phyloP scores from a whole-genome alignment of 2,113 vertebrate genomes.

The Tauraco erythrolophus region DNA sequence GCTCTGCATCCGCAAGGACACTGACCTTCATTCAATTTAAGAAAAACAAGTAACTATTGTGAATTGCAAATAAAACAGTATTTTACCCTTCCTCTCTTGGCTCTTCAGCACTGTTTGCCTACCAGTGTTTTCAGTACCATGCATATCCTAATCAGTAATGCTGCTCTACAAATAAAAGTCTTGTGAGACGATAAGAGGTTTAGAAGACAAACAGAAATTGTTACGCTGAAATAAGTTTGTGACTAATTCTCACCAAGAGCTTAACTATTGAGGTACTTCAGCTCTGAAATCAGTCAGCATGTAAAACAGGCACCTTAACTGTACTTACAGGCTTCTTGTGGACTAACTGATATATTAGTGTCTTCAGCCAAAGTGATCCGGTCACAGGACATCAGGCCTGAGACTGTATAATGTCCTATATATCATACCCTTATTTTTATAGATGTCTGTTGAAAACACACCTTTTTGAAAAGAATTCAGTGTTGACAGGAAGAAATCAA shows the following conservation, averaged over 20 bases:
- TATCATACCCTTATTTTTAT: neutral
- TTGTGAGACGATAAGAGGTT: slow-evolving; percentile 7
- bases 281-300: rapidly evolving
- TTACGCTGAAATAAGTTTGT: neutral
- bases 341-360: neutral
- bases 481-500: neutral
- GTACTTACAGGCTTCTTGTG: neutral
- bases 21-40: neutral
- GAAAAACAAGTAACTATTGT: neutral
- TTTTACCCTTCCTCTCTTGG: neutral
- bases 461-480: neutral
- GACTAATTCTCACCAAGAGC: neutral
- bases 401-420: neutral
- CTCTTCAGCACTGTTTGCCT: slow-evolving; percentile 10
- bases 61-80: neutral
- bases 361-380: neutral
- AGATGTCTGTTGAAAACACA: neutral
- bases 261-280: neutral
- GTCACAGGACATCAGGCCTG: neutral
- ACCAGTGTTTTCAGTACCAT: neutral
- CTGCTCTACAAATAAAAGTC: slow-evolving; percentile 32
- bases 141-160: neutral
- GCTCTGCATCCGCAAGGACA: neutral
- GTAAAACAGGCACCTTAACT: neutral
- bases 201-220: slow-evolving; percentile 21